These are phyloP conservation scores for Darwinula stevensoni DNA, from an alignment of 2,888 invertebrate genomes.

Conservation along the genomic window DNA sequence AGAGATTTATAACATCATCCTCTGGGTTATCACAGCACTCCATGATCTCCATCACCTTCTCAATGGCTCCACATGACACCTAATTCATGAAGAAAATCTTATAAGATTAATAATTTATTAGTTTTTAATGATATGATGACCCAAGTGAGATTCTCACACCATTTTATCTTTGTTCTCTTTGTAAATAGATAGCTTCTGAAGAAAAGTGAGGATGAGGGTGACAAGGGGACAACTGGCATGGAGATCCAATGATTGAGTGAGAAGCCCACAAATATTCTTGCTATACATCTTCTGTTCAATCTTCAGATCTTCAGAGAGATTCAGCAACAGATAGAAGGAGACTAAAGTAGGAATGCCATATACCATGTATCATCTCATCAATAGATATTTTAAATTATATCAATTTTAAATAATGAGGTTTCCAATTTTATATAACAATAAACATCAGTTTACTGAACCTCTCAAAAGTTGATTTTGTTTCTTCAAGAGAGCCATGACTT, in stretches of 20 bases:
- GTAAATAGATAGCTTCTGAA: conserved; percentile 80
- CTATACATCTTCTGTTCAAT: conserved; percentile 93
- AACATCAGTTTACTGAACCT: too few species aligned
- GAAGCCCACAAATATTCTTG: conserved; percentile 58
- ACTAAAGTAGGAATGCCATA: conserved; percentile 23
- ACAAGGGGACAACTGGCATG: conserved; percentile 30
- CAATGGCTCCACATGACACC: too few species aligned
- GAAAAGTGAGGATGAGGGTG: conserved; percentile 63
- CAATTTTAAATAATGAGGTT: too few species aligned
- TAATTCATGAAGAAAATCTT: too few species aligned
- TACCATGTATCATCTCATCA: too few species aligned
- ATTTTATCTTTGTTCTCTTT: conserved; percentile 79
- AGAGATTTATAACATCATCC: conserved; percentile 43
- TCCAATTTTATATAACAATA: too few species aligned
- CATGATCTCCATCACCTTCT: too few species aligned
- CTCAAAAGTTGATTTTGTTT: conserved; percentile 77
- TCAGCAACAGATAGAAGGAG: conserved; percentile 67
- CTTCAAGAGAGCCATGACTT: conserved; percentile 7
- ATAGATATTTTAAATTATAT: too few species aligned
- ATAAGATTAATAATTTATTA: too few species aligned
- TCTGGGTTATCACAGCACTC: too few species aligned
- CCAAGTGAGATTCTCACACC: conserved; percentile 22
- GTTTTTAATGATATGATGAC: too few species aligned
- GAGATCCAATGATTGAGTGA: conserved; percentile 58
- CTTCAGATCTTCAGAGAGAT: conserved; percentile 78